phyloP scores from a whole-genome alignment of 2,888 invertebrate genomes.

The Lapara coniferarum region DNA sequence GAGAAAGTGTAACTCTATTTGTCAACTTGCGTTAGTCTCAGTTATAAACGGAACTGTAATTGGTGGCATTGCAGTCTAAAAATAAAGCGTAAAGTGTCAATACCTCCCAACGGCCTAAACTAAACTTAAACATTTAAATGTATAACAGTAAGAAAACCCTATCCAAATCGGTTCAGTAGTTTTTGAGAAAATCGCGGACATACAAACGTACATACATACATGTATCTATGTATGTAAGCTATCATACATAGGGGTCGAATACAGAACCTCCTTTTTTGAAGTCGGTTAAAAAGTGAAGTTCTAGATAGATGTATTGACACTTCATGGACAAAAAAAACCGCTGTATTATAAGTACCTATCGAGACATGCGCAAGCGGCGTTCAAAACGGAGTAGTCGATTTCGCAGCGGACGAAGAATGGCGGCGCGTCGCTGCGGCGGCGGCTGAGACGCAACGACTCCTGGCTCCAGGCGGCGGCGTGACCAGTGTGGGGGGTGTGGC shows the following conservation, averaged over 20 bases:
- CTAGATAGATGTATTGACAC: no score
- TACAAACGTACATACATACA: no score
- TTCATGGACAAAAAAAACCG: neutral
- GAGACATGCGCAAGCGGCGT: constrained; percentile 39
- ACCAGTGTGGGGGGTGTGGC: constrained; percentile 84
- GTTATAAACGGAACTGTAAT: neutral
- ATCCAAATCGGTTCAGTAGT: no score
- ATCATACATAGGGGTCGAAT: no score
- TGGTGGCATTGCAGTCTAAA: neutral
- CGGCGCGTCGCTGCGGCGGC: constrained; percentile 92
- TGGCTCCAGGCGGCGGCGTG: constrained; percentile 81
- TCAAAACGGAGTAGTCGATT: constrained; percentile 74
- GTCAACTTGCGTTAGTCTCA: neutral
- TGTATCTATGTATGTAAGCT: no score
- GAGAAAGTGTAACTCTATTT: neutral
- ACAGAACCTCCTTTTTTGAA: no score
- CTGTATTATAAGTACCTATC: neutral
- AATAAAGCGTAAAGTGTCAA: no score
- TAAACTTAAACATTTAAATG: no score
- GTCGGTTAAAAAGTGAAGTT: no score
- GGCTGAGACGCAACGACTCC: constrained; percentile 90
- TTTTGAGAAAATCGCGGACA: no score
- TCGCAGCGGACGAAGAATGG: constrained; percentile 93
- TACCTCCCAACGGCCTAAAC: no score
- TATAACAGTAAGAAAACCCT: no score